phyloP scores from a whole-genome alignment of 2,888 invertebrate genomes.

The Lissonota sp. region DNA sequence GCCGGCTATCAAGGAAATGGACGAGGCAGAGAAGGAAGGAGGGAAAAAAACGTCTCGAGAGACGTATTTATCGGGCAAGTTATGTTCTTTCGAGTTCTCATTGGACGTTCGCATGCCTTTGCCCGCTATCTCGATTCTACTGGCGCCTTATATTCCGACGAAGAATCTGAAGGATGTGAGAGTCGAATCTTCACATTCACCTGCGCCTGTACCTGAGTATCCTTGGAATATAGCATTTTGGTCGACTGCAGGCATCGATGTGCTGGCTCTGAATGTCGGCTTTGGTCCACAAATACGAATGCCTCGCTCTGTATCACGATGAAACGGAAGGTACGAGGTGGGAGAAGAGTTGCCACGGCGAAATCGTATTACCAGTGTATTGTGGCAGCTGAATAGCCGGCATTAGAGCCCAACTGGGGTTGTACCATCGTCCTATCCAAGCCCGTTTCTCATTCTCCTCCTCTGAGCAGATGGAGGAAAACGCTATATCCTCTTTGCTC shows the following conservation, averaged over 20 bases:
- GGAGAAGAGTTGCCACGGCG: constrained; percentile 69
- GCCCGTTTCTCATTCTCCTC: constrained; percentile 53
- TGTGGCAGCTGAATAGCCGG: constrained; percentile 82
- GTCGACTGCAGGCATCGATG: background rate
- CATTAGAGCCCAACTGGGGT: constrained; percentile 81
- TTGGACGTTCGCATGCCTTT: too few species aligned
- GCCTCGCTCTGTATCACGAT: background rate
- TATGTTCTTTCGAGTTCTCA: background rate
- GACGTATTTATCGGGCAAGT: constrained; percentile 48
- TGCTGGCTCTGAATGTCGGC: background rate
- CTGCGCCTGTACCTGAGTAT: constrained; percentile 56
- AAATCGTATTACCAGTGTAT: constrained; percentile 83
- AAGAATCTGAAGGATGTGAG: background rate
- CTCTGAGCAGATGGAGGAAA: constrained; percentile 20
- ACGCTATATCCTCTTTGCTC: constrained; percentile 39
- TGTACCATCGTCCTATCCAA: constrained; percentile 72
- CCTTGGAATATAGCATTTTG: background rate
- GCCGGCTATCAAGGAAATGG: constrained; percentile 42
- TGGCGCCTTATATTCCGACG: too few species aligned
- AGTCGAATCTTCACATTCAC: constrained; percentile 29
- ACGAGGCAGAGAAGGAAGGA: constrained; percentile 20
- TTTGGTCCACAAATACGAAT: background rate
- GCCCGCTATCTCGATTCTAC: too few species aligned
- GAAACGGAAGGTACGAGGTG: constrained; percentile 62
- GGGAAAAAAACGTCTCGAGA: constrained; percentile 47